phyloP scores from a whole-genome alignment of 2,797 vertebrate genomes.

The Salmo trutta region DNA sequence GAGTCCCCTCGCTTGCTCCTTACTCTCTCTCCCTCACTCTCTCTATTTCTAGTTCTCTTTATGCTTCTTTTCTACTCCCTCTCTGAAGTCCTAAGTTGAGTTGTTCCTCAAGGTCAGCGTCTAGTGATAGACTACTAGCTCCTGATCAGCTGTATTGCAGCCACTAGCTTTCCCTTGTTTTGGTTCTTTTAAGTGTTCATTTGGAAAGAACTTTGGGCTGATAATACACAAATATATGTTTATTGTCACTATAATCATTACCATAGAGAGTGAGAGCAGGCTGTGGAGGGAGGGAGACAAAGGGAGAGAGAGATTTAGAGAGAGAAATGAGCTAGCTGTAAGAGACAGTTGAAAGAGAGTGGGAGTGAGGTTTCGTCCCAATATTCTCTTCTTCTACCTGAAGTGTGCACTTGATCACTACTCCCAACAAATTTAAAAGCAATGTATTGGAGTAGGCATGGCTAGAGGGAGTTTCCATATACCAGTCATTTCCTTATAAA shows the following conservation, averaged over 20 bases:
- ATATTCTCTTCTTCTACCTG: not conserved
- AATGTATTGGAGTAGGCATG: not conserved
- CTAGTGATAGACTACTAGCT: not conserved
- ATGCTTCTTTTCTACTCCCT: constrained; percentile 5
- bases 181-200: not conserved
- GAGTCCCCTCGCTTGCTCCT: constrained; percentile 37
- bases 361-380: not conserved
- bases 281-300: not conserved
- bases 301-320: not conserved
- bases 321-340: not conserved
- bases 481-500: not conserved
- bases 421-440: not conserved
- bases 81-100: not conserved
- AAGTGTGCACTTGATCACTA: not conserved
- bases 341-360: not conserved
- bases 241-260: not conserved
- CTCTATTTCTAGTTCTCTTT: constrained; percentile 21
- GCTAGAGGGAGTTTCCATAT: not conserved
- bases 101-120: not conserved
- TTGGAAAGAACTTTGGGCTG: not conserved
- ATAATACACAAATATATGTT: not conserved
- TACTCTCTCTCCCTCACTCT: constrained; percentile 22
- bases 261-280: not conserved
- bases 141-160: no score
- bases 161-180: not conserved